Evolutionary conservation across 2,113 vertebrate species (phyloP), one percentile per base, ranked within the genome.

Genomic region (Centropristis striata): DNA sequence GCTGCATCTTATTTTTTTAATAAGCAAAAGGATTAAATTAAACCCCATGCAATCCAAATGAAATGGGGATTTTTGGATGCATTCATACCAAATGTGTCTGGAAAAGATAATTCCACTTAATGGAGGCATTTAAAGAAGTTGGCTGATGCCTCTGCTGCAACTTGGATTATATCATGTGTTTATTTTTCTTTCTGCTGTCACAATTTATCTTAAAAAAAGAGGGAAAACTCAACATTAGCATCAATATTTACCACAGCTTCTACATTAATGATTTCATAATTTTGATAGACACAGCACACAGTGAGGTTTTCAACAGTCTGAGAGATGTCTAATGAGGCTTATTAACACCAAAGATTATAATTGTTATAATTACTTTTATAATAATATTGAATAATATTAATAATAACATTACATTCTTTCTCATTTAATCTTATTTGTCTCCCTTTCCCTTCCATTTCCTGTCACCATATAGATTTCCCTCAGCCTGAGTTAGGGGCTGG

Each of bases 41-140:
- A 95, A 92, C 85, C 86, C 86, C 81, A 85, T 87, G 90, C 91
- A 93, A 91, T 93, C 94, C 92, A 91, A 94, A 94, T 93, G 90
- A 91, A 94, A 93, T 86, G 78, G 84, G 90, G 90, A 94, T 94
- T 94, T 94, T 90, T 90, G 88, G 93, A 94, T 60, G 92, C 92
- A 92, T 91, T 94, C 91, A 93, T 84, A 85, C 85, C 83, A 94
- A 95, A 94, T 94, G 92, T 95, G 95, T 90, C 90, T 91, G 88
- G 92, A 93, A 92, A 94, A 95, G 94, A 96, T 96, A 95, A 96
- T 95, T 95, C 85, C 86, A 85, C 92, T 89, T 94, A 94, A 95
- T 93, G 86, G 94, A 92, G 78, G 88, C 88, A 92, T 94, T 94
- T 93, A 90, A 92, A 94, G 86, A 92, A 90, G 88, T 90, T 94